phyloP scores from a whole-genome alignment of 1,140 invertebrate genomes.

The Drosophila leontia region DNA sequence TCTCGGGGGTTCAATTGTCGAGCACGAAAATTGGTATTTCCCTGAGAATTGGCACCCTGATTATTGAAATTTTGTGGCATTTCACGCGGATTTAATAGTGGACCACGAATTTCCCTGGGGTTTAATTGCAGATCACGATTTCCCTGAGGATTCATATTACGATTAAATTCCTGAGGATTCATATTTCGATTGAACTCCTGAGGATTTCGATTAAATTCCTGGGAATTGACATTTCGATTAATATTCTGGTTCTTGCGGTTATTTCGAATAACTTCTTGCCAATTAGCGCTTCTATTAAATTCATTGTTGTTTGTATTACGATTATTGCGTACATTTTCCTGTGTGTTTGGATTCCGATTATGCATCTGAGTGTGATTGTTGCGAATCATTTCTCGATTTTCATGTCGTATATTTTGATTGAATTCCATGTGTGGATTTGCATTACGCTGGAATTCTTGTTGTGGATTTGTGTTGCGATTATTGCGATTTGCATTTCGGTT shows the following conservation, averaged over 20 bases:
- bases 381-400: neutral
- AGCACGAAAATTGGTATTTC: neutral
- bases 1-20: neutral
- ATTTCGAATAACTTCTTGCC: neutral
- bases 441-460: neutral
- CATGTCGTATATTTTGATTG: neutral
- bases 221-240: neutral
- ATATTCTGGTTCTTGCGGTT: neutral
- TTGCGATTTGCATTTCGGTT: neutral
- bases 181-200: neutral
- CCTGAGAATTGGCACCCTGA: neutral
- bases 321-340: conserved; percentile 4
- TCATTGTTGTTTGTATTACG: neutral
- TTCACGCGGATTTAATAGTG: neutral
- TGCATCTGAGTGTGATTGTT: neutral
- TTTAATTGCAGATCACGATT: neutral
- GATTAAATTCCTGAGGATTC: neutral
- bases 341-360: neutral
- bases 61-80: neutral
- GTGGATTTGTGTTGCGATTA: neutral
- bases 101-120: neutral
- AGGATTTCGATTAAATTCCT: conserved; percentile 1
- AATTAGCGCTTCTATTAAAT: neutral
- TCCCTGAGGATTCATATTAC: neutral
- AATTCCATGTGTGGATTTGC: conserved; percentile 1